phyloP scores from a whole-genome alignment of 2,797 vertebrate genomes.

The Nasua narica region DNA sequence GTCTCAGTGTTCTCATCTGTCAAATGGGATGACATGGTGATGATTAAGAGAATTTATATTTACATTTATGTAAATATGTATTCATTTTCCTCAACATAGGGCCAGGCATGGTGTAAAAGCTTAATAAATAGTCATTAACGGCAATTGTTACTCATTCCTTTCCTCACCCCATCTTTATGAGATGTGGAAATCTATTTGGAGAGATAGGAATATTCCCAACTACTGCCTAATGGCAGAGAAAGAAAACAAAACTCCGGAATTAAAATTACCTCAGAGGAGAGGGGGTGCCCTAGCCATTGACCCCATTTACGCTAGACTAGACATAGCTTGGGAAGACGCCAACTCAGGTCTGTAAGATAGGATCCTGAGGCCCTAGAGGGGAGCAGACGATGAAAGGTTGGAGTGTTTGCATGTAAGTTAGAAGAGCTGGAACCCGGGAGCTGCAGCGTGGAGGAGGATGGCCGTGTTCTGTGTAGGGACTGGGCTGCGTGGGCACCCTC shows the following conservation, averaged over 20 bases:
- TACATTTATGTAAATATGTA: neutral
- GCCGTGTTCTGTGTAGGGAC: rapidly evolving
- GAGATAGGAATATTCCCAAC: neutral
- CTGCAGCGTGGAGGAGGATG: neutral
- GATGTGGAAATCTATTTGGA: neutral
- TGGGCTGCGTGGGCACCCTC: rapidly evolving
- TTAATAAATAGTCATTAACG: neutral
- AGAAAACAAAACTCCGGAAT: neutral
- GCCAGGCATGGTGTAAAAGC: neutral
- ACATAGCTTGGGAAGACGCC: neutral
- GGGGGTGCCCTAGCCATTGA: neutral
- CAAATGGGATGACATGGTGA: neutral
- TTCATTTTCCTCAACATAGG: neutral
- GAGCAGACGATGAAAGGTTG: neutral
- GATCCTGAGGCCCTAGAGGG: neutral
- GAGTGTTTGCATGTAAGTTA: neutral
- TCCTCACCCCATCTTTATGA: neutral
- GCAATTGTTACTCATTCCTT: neutral
- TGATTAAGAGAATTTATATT: neutral
- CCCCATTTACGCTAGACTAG: neutral
- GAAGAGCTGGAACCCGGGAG: neutral
- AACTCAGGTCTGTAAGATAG: neutral
- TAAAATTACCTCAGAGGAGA: neutral
- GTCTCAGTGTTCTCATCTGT: neutral
- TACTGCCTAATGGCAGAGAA: neutral